Conservation (phyloP, 2,797 vertebrate species). For the Gymnoscopelus microlampas region DNA sequence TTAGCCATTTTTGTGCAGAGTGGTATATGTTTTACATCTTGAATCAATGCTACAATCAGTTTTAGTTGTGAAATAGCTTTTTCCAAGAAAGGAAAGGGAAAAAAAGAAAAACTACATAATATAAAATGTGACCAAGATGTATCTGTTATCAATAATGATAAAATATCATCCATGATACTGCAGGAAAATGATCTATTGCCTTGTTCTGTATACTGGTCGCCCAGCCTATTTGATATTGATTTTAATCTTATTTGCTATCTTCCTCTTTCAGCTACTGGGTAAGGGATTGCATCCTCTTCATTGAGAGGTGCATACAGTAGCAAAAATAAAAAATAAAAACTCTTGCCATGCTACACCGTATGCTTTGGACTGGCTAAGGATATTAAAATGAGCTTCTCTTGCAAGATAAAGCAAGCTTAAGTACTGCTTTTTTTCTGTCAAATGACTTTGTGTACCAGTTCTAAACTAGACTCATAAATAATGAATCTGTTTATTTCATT, state of each 20-base stretch:
- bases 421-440: conserved; percentile 11
- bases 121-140: conserved; percentile 20
- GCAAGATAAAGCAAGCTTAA: background rate
- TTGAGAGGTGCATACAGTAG: background rate
- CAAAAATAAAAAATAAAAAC: conserved; percentile 1
- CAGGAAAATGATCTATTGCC: conserved; percentile 39
- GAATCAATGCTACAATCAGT: background rate
- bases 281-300: conserved; percentile 3
- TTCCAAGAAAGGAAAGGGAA: background rate
- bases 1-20: no score
- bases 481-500: no score
- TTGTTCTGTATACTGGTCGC: conserved; percentile 26
- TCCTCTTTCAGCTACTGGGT: conserved; percentile 25
- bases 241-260: conserved; percentile 35
- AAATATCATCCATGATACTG: conserved; percentile 40
- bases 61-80: background rate
- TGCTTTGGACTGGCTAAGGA: conserved; percentile 4
- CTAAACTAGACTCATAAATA: background rate
- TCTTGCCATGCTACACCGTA: conserved; percentile 1
- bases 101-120: conserved; percentile 12
- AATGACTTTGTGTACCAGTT: background rate
- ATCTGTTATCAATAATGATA: conserved; percentile 44
- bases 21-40: background rate
- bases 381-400: conserved; percentile 16
- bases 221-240: conserved; percentile 39